Evolutionary conservation across 23 tunicate species (phyloP).

Genomic region (Clavelina lepadiformis): DNA sequence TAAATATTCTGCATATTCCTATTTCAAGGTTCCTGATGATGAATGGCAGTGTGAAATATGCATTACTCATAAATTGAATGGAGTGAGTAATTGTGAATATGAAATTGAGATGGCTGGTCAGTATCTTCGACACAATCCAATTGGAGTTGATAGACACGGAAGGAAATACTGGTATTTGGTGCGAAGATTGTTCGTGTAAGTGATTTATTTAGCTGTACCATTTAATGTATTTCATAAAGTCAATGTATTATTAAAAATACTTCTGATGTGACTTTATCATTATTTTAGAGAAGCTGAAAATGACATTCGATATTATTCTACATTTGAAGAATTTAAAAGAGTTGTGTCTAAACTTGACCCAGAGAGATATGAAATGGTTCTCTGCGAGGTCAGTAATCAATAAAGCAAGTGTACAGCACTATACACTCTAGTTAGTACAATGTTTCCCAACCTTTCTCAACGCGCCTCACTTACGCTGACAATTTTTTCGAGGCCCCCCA

Average conservation of each 20-base stretch:
- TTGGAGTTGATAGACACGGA: slow-evolving; percentile 93
- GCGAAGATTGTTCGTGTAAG: slow-evolving; percentile 90
- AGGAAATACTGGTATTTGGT: slow-evolving; percentile 93
- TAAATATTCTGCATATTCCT: too few species aligned
- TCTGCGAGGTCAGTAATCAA: slow-evolving; percentile 55
- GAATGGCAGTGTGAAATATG: slow-evolving; percentile 95
- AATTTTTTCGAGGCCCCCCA: too few species aligned
- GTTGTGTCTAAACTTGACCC: slow-evolving; percentile 48
- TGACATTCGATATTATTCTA: slow-evolving; percentile 53
- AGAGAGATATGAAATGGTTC: slow-evolving; percentile 55
- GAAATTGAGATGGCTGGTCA: slow-evolving; percentile 49
- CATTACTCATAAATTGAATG: slow-evolving; percentile 70
- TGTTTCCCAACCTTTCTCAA: too few species aligned
- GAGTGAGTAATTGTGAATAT: slow-evolving; percentile 70
- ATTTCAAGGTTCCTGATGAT: slow-evolving; percentile 91
- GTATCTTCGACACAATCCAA: slow-evolving; percentile 81
- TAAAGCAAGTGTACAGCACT: too few species aligned
- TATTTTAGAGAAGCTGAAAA: slow-evolving; percentile 63
- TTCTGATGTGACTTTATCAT: too few species aligned
- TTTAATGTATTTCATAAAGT: not conserved
- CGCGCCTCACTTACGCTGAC: too few species aligned
- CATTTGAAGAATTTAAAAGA: slow-evolving; percentile 54
- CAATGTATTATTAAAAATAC: too few species aligned
- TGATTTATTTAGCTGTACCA: not conserved
- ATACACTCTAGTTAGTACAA: too few species aligned